Percentiles rank a stretch among this genome's conserved stretches.
phyloP scores from a whole-genome alignment of 1,140 invertebrate genomes.

The Idris sp. region DNA sequence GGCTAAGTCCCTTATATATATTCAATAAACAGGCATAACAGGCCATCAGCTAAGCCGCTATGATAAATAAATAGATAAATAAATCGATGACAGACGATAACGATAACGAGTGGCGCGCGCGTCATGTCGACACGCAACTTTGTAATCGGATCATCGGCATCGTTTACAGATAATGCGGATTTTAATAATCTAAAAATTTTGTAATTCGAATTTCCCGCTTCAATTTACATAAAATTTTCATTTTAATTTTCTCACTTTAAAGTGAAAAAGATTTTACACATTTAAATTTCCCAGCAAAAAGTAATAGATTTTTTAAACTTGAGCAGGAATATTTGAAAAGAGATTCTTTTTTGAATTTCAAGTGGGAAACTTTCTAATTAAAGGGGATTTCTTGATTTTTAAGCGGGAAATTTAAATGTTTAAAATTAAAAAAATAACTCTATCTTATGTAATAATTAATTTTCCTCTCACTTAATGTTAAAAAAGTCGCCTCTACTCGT shows the following conservation, averaged over 20 bases:
- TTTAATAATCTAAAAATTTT: too few species aligned
- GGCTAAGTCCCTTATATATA: conserved; percentile 30
- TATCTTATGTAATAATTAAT: not conserved
- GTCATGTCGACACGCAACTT: conserved; percentile 28
- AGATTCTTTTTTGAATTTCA: too few species aligned
- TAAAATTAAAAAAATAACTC: not conserved
- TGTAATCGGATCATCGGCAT: conserved; percentile 47
- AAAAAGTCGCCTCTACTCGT: conserved; percentile 17
- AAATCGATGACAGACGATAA: conserved; percentile 59
- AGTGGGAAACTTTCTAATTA: too few species aligned
- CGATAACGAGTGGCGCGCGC: conserved; percentile 35
- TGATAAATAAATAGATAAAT: conserved; percentile 48
- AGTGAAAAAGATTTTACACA: too few species aligned
- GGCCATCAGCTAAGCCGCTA: conserved; percentile 31
- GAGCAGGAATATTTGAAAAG: too few species aligned
- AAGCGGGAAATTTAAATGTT: not conserved
- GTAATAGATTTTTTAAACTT: too few species aligned
- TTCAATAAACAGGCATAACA: conserved; percentile 50
- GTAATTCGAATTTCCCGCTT: too few species aligned
- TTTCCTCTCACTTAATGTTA: too few species aligned
- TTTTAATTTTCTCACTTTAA: too few species aligned
- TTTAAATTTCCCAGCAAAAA: too few species aligned
- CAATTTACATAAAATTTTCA: too few species aligned
- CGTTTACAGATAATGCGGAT: conserved; percentile 33
- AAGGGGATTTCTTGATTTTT: too few species aligned